phyloP scores from a whole-genome alignment of 2,797 vertebrate genomes.

The Pseudotriccus pelzelni region DNA sequence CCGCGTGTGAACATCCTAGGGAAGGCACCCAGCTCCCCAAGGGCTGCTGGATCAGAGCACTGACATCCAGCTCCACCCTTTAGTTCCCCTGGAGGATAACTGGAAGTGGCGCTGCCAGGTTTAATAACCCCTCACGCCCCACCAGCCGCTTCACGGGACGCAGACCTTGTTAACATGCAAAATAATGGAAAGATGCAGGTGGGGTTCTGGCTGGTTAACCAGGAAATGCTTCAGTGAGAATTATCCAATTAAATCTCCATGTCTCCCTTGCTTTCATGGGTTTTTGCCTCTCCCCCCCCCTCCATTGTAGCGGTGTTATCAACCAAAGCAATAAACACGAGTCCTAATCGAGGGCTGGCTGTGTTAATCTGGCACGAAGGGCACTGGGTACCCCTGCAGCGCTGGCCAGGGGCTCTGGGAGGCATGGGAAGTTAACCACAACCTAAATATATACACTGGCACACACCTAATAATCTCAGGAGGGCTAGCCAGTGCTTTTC shows the following conservation, averaged over 20 bases:
- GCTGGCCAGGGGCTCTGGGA: not conserved
- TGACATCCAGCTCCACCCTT: not conserved
- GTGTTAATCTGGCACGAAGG: not conserved
- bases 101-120: not conserved
- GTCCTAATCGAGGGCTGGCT: not conserved
- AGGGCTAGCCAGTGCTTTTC: not conserved
- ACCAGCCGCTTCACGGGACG: not conserved
- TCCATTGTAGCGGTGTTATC: not conserved
- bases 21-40: not conserved
- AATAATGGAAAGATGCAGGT: slow-evolving; percentile 68
- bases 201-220: slow-evolving; percentile 66
- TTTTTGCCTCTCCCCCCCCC: no score
- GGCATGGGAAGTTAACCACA: not conserved
- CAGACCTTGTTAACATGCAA: slow-evolving; percentile 68
- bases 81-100: not conserved
- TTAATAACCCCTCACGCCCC: slow-evolving; percentile 29
- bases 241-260: slow-evolving; percentile 66
- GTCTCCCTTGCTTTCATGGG: not conserved
- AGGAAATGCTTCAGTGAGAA: slow-evolving; percentile 68
- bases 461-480: not conserved
- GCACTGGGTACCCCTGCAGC: not conserved
- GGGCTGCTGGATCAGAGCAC: not conserved
- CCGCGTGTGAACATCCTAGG: not conserved
- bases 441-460: not conserved
- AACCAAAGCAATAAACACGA: slow-evolving; percentile 24